Evolutionary conservation across 1,140 invertebrate genomes (phyloP).

Genomic region (Solen grandis): DNA sequence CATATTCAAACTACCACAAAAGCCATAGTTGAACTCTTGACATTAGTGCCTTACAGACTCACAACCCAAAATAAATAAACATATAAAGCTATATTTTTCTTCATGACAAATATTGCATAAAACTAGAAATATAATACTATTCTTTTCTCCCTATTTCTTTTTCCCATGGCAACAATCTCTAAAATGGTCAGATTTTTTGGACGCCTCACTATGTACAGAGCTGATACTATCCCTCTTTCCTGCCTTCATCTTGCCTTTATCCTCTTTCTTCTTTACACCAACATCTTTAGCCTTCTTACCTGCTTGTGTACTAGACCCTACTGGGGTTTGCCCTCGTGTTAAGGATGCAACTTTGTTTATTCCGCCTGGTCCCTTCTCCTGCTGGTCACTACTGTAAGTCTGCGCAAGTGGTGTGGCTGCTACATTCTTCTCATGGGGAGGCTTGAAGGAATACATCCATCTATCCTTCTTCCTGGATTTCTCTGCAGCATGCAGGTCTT

Average conservation of each 20-base stretch:
- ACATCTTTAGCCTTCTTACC: background rate
- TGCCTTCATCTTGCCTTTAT: background rate
- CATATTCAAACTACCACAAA: no score
- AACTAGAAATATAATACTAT: no score
- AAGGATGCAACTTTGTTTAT: background rate
- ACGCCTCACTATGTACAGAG: constrained; percentile 36
- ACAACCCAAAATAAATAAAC: no score
- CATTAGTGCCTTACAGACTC: no score
- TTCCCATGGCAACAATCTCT: constrained; percentile 47
- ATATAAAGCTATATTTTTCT: no score
- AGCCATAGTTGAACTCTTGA: no score
- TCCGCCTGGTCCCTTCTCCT: background rate
- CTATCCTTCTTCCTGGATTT: background rate
- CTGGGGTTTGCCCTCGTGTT: constrained; percentile 1
- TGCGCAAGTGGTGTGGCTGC: background rate
- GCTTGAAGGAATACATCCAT: background rate
- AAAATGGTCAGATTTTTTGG: constrained; percentile 29
- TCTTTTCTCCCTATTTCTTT: no score
- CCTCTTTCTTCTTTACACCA: background rate
- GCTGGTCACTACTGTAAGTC: background rate
- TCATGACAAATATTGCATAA: no score
- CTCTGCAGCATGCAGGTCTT: no score
- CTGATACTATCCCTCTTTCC: constrained; percentile 37
- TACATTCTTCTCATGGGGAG: background rate
- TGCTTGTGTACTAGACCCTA: background rate